Evolutionary conservation across 2,113 vertebrate genomes (phyloP).

Genomic region (Heptranchias perlo): DNA sequence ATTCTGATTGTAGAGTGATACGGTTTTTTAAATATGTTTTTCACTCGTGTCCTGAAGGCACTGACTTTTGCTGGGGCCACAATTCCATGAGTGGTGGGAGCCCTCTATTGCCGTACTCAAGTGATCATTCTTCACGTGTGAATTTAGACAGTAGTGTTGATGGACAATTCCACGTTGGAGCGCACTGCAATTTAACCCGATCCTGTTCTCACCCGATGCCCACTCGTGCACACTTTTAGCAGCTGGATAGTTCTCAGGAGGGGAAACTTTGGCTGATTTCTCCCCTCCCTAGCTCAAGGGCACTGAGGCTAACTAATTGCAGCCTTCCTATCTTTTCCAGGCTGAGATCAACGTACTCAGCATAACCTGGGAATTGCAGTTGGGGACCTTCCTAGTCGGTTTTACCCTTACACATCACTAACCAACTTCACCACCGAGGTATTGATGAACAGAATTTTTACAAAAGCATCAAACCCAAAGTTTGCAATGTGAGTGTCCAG

Average conservation of each 20-base stretch:
- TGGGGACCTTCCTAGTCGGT: neutral
- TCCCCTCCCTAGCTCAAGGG: neutral
- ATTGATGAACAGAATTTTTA: neutral
- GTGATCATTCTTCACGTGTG: neutral
- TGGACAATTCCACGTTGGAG: neutral
- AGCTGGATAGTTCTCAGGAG: neutral
- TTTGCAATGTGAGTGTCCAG: neutral
- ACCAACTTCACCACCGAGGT: neutral
- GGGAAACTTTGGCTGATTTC: neutral
- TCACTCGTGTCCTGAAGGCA: neutral
- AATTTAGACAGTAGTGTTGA: no score
- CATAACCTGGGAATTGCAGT: neutral
- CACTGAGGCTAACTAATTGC: neutral
- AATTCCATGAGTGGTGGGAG: neutral
- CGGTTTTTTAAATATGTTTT: neutral
- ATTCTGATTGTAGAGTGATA: neutral
- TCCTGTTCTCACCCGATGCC: neutral
- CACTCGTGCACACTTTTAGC: neutral
- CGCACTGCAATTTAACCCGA: neutral
- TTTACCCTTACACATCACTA: neutral
- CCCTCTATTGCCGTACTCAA: neutral
- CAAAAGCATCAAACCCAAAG: neutral
- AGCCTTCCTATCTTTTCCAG: neutral
- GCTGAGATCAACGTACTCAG: neutral
- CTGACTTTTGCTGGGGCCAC: neutral